A percentile compares a stretch with the other conserved stretches of the same genome.
Conservation (phyloP, 2,888 invertebrate species). For the Drosophila atripex region DNA sequence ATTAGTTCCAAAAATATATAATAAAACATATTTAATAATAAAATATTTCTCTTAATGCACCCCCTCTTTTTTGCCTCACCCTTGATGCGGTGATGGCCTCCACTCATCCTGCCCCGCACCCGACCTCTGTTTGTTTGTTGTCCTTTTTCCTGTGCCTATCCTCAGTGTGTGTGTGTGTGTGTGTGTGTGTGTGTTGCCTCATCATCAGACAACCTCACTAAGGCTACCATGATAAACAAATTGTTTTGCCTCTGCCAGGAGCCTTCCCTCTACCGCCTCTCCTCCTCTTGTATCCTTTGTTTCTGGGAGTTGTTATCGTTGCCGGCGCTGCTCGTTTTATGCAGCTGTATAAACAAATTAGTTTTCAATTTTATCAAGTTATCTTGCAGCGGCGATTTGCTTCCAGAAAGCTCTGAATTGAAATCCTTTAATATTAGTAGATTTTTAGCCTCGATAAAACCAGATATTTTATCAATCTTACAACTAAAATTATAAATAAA, state of each 20-base stretch:
- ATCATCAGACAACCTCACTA: slow-evolving; percentile 67
- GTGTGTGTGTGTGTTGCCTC: slow-evolving; percentile 39
- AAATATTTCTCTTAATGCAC: slow-evolving; percentile 2
- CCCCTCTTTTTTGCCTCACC: slow-evolving; percentile 14
- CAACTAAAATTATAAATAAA: too few species aligned
- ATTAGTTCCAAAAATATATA: background rate
- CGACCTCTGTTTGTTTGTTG: slow-evolving; percentile 65
- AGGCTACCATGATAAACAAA: slow-evolving; percentile 76
- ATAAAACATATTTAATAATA: background rate
- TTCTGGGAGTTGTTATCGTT: slow-evolving; percentile 62
- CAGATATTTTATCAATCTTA: too few species aligned
- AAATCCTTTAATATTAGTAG: background rate
- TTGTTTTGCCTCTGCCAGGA: slow-evolving; percentile 54
- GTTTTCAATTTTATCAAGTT: slow-evolving; percentile 76
- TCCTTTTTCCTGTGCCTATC: slow-evolving; percentile 60
- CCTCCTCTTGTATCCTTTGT: slow-evolving; percentile 16
- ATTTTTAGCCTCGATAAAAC: background rate
- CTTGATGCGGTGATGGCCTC: slow-evolving; percentile 9
- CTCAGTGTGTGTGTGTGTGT: slow-evolving; percentile 13
- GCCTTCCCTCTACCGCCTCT: slow-evolving; percentile 12
- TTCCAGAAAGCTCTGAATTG: slow-evolving; percentile 13
- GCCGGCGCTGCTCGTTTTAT: slow-evolving; percentile 69
- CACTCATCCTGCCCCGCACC: slow-evolving; percentile 10
- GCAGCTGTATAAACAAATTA: slow-evolving; percentile 81
- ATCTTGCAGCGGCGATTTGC: slow-evolving; percentile 45